These are phyloP conservation scores for Lasaia peninsularis DNA, from an alignment of 1,140 invertebrate genomes.

Conservation along the genomic window DNA sequence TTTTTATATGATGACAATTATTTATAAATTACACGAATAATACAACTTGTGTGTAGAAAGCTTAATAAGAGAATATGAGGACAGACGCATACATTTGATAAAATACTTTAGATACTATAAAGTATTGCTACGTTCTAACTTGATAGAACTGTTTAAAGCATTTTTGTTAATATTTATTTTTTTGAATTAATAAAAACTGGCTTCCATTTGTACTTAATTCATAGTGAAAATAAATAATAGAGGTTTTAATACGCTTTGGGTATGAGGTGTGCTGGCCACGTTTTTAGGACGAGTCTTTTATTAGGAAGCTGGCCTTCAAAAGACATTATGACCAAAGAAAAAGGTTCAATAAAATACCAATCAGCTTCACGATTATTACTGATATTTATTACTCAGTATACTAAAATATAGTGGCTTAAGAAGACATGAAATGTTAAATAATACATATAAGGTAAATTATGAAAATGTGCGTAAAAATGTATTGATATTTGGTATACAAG, in stretches of 20 bases:
- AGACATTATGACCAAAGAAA: background rate
- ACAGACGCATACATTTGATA: background rate
- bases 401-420: conserved; percentile 45
- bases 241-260: background rate
- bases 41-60: too few relatives aligned
- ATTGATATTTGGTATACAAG: background rate
- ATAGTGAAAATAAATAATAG: background rate
- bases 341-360: background rate
- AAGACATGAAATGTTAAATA: conserved; percentile 18
- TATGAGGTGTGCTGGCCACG: background rate
- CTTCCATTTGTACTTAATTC: conserved; percentile 7
- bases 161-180: background rate
- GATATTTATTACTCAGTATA: conserved; percentile 31
- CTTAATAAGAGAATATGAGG: too few relatives aligned
- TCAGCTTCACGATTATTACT: background rate
- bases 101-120: background rate
- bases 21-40: background rate
- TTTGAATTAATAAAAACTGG: background rate
- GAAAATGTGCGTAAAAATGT: background rate
- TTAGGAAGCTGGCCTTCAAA: background rate
- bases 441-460: conserved; percentile 28
- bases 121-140: background rate
- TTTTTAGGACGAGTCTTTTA: background rate
- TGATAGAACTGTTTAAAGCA: background rate
- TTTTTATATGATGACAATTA: background rate